phyloP scores from a whole-genome alignment of 1,140 invertebrate genomes.

The Pantala flavescens region DNA sequence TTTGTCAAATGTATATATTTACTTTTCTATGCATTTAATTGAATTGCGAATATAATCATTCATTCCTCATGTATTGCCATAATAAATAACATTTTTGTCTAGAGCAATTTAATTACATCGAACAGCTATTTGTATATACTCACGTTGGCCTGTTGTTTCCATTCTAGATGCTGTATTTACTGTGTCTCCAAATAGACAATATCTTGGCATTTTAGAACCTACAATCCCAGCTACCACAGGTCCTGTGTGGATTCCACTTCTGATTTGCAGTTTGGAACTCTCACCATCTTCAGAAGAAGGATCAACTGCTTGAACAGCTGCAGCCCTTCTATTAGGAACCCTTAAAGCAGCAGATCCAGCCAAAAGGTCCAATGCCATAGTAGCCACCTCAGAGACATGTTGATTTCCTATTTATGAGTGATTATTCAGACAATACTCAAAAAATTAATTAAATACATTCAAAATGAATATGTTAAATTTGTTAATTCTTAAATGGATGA shows the following conservation, averaged over 20 bases:
- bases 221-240: constrained; percentile 50
- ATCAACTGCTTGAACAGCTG: not conserved
- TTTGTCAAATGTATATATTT: too few relatives aligned
- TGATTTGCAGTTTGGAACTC: constrained; percentile 37
- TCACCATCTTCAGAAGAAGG: not conserved
- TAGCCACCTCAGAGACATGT: constrained; percentile 48
- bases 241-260: constrained; percentile 51
- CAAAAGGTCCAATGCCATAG: constrained; percentile 48
- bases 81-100: too few relatives aligned
- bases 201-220: constrained; percentile 51
- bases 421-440: too few relatives aligned
- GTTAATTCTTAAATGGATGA: too few relatives aligned
- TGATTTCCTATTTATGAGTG: constrained; percentile 23
- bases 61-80: too few relatives aligned
- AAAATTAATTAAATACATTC: too few relatives aligned
- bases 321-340: constrained; percentile 46
- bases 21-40: too few relatives aligned
- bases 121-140: constrained; percentile 8
- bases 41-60: too few relatives aligned
- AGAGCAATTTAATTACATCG: too few relatives aligned
- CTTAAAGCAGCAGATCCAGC: constrained; percentile 37
- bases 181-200: constrained; percentile 54
- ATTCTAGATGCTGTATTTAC: constrained; percentile 44
- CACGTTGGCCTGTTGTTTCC: constrained; percentile 42
- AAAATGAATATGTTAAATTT: too few relatives aligned